A percentile compares a stretch with the other conserved stretches of the same genome.
Conservation (phyloP, 1,140 invertebrate genomes). For the Eupristina koningsbergeri region DNA sequence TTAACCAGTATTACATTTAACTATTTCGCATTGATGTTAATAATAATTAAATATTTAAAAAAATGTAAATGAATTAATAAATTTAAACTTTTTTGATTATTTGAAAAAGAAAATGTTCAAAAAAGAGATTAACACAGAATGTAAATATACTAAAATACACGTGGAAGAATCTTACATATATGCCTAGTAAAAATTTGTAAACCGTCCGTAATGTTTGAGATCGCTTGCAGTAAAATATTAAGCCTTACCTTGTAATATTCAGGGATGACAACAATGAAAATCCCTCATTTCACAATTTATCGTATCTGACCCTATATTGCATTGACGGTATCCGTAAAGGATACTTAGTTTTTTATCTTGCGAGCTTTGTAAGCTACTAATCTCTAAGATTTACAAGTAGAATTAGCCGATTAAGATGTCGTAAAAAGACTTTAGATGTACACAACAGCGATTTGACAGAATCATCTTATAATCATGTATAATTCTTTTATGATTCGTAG, state of each 20-base stretch:
- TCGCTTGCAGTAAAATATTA: no score
- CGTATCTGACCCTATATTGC: neutral
- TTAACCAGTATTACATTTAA: no score
- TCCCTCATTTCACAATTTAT: neutral
- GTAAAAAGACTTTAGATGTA: neutral
- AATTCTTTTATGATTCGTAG: constrained; percentile 11
- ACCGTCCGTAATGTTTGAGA: no score
- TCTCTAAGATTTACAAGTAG: constrained; percentile 11
- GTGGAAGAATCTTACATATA: no score
- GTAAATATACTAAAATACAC: no score
- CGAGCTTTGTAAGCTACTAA: neutral
- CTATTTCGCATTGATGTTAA: no score
- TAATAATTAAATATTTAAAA: no score
- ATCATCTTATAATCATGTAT: constrained; percentile 23
- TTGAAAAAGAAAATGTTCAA: no score
- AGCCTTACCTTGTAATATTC: neutral
- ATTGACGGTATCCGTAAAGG: neutral
- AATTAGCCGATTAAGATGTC: constrained; percentile 21
- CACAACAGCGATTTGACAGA: neutral
- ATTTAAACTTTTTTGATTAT: no score
- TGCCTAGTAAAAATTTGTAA: no score
- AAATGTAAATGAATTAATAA: no score
- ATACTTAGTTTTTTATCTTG: neutral
- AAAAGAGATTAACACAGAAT: no score
- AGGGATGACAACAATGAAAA: neutral